Evolutionary conservation across 2,888 invertebrate species (phyloP).

Genomic region (Hypselothyrea guttata): DNA sequence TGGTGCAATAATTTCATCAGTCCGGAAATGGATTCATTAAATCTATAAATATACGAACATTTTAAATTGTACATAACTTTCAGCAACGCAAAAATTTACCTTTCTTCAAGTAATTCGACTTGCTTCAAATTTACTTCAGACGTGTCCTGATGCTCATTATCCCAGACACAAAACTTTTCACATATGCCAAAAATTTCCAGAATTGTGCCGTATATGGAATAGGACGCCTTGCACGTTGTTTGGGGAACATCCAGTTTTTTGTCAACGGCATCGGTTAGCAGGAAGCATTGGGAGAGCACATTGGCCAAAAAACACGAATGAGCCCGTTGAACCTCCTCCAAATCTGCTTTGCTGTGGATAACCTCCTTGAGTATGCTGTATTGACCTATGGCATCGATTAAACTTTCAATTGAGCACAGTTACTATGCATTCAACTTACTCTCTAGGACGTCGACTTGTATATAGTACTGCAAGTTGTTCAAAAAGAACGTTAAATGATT

Average conservation of each 20-base stretch:
- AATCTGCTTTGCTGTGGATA: conserved; percentile 89
- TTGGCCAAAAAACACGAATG: conserved; percentile 92
- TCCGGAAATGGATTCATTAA: conserved; percentile 85
- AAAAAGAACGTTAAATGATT: conserved; percentile 94
- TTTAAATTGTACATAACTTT: too few relatives aligned
- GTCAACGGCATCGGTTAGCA: conserved; percentile 84
- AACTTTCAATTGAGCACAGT: too few relatives aligned
- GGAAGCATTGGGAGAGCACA: conserved; percentile 91
- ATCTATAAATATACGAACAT: conserved; percentile 80
- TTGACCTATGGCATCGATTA: conserved; percentile 82
- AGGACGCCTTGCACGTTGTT: conserved; percentile 59
- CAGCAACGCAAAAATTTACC: conserved; percentile 41
- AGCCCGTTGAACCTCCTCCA: conserved; percentile 91
- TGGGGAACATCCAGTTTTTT: conserved; percentile 61
- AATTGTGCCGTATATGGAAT: conserved; percentile 82
- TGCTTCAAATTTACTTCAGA: conserved; percentile 24
- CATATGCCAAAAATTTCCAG: conserved; percentile 86
- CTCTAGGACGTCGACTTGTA: conserved; percentile 95
- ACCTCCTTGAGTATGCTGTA: conserved; percentile 89
- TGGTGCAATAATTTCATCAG: conserved; percentile 84
- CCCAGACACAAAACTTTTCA: conserved; percentile 83
- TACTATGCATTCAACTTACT: conserved; percentile 81
- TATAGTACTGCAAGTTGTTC: conserved; percentile 95
- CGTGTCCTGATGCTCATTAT: conserved; percentile 71
- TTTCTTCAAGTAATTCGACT: conserved; percentile 57